Evolutionary conservation across 2,113 vertebrate genomes (phyloP).

Genomic region (Mormoops blainvillei): DNA sequence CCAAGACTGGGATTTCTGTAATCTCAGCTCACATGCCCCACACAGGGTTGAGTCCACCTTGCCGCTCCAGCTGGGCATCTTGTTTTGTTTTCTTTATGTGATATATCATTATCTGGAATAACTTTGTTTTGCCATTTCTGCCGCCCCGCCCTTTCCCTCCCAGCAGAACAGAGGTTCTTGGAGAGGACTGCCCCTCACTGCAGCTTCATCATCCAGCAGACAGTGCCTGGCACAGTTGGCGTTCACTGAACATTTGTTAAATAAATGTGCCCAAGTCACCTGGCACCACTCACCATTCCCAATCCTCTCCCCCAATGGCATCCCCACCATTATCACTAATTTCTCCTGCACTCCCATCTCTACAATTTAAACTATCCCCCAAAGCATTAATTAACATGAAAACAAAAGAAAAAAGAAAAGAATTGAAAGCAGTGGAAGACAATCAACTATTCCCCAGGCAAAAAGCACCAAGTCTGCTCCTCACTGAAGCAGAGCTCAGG

Average conservation of each 20-base stretch:
- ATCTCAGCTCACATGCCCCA: not conserved
- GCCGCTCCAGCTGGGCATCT: not conserved
- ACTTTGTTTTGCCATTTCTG: not conserved
- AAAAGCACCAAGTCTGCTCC: not conserved
- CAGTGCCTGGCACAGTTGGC: not conserved
- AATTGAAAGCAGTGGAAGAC: conserved; percentile 6
- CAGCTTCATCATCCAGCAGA: not conserved
- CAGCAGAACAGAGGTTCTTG: not conserved
- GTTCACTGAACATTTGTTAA: not conserved
- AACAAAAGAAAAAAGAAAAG: conserved; percentile 25
- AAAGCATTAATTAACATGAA: conserved; percentile 58
- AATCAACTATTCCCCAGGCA: not conserved
- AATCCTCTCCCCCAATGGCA: not conserved
- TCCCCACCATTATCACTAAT: not conserved
- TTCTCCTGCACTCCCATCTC: conserved; percentile 8
- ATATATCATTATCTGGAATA: not conserved
- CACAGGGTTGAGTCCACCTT: not conserved
- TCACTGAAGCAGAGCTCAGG: not conserved
- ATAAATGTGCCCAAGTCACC: not conserved
- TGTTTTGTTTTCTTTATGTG: not conserved
- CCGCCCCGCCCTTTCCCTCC: not conserved
- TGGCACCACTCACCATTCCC: not conserved
- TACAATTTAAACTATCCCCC: conserved; percentile 45
- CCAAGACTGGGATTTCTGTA: not conserved
- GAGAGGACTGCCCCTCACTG: not conserved